Conservation (phyloP, 92 coral and sea anemone genomes). For the Isaurus tuberculatus region DNA sequence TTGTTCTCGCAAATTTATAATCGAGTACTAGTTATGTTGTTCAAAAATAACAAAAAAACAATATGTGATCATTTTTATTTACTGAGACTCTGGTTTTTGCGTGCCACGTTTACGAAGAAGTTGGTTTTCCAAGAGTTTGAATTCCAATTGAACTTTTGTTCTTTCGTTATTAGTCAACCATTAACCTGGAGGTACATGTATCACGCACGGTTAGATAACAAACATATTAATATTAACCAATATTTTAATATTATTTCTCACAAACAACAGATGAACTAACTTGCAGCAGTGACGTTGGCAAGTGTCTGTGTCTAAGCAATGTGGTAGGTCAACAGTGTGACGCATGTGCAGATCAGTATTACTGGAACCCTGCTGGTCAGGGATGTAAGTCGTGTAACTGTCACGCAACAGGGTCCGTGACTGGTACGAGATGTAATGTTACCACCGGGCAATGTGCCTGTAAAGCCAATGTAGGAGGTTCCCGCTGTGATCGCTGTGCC, state of each 20-base stretch:
- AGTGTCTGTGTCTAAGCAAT: slow-evolving; percentile 82
- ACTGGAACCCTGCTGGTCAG: slow-evolving; percentile 86
- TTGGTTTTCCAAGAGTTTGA: not conserved
- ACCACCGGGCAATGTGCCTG: slow-evolving; percentile 88
- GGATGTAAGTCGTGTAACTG: slow-evolving; percentile 88
- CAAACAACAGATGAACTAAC: slow-evolving; percentile 72
- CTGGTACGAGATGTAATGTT: slow-evolving; percentile 72
- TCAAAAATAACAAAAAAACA: not conserved
- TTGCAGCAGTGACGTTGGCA: slow-evolving; percentile 82
- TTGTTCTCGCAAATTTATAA: not conserved
- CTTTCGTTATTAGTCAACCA: too few relatives aligned
- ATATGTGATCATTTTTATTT: not conserved
- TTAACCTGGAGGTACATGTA: too few relatives aligned
- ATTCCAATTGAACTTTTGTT: not conserved
- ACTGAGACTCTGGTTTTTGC: not conserved
- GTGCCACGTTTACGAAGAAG: not conserved
- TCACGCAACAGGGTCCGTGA: slow-evolving; percentile 66
- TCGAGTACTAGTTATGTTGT: too few relatives aligned
- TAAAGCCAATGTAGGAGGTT: slow-evolving; percentile 84
- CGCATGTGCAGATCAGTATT: slow-evolving; percentile 72
- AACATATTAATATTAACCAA: too few relatives aligned
- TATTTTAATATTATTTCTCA: too few relatives aligned
- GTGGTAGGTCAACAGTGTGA: slow-evolving; percentile 82
- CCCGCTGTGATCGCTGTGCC: slow-evolving; percentile 76
- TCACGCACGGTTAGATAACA: too few relatives aligned